Percentiles rank a stretch among this genome's conserved stretches.
phyloP scores from a whole-genome alignment of 2,113 vertebrate genomes.

The Vulpes vulpes region DNA sequence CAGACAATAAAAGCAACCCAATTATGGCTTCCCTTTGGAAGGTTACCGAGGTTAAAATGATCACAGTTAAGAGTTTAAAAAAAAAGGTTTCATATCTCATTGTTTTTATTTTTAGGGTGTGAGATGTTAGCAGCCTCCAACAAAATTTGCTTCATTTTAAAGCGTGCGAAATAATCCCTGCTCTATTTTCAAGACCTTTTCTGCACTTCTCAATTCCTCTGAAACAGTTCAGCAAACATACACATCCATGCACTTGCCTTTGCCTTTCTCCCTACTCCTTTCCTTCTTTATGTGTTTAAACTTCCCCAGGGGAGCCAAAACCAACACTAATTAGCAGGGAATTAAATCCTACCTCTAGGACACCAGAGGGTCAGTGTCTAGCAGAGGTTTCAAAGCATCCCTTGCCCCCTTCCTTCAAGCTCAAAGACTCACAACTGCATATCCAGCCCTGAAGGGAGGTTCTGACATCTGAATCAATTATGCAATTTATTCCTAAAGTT shows the following conservation, averaged over 20 bases:
- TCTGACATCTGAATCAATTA: conserved; percentile 8
- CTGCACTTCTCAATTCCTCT: neutral
- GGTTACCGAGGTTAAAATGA: neutral
- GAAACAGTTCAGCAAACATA: neutral
- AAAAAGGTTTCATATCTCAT: neutral
- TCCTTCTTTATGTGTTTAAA: neutral
- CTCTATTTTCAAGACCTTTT: conserved; percentile 44
- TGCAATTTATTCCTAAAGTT: neutral
- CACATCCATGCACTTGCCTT: neutral
- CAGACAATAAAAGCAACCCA: conserved; percentile 65
- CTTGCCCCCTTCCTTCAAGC: neutral
- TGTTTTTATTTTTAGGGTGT: conserved; percentile 62
- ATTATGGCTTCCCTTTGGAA: conserved; percentile 36
- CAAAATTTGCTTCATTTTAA: conserved; percentile 50
- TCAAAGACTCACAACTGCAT: conserved; percentile 23
- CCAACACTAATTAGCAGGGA: conserved; percentile 2
- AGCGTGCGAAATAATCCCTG: conserved; percentile 1
- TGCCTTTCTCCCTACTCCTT: neutral
- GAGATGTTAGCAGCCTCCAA: neutral
- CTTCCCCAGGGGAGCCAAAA: neutral
- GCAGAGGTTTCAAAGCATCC: neutral
- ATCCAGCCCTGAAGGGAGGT: conserved; percentile 25
- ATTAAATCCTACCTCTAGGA: neutral
- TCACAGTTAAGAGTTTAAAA: neutral
- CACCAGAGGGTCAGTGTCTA: neutral